phyloP scores from a whole-genome alignment of 2,888 invertebrate species.

The Ceramica pisi region DNA sequence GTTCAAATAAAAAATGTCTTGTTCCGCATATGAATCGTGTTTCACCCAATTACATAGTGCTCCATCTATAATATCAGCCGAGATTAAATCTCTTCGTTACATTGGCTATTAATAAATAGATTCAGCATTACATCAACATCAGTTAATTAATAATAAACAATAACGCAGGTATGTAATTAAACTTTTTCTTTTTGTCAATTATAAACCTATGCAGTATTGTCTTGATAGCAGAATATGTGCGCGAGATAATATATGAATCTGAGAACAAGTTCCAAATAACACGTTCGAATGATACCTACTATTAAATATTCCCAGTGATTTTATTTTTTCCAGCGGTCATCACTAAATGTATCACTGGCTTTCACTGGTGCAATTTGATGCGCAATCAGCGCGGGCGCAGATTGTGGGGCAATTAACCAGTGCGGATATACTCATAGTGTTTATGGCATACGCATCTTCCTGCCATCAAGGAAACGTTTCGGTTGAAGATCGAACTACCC shows the following conservation, averaged over 20 bases:
- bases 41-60: slow-evolving; percentile 56
- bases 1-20: slow-evolving; percentile 77
- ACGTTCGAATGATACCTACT: slow-evolving; percentile 44
- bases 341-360: slow-evolving; percentile 69
- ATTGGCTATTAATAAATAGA: slow-evolving; percentile 42
- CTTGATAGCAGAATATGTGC: slow-evolving; percentile 6
- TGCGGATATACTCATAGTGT: slow-evolving; percentile 73
- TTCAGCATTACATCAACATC: slow-evolving; percentile 36
- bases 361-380: slow-evolving; percentile 79
- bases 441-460: slow-evolving; percentile 70
- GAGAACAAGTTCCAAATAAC: slow-evolving; percentile 22
- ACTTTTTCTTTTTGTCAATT: slow-evolving; percentile 28
- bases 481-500: slow-evolving; percentile 41
- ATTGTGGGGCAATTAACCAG: slow-evolving; percentile 78
- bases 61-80: slow-evolving; percentile 51
- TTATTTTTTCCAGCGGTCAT: slow-evolving; percentile 43
- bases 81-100: slow-evolving; percentile 56
- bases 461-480: slow-evolving; percentile 67
- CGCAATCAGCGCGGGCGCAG: slow-evolving; percentile 72
- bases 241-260: slow-evolving; percentile 11
- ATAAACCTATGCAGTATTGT: slow-evolving; percentile 7
- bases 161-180: slow-evolving; percentile 14
- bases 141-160: slow-evolving; percentile 32
- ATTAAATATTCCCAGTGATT: slow-evolving; percentile 39
- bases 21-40: slow-evolving; percentile 63